A percentile compares a stretch with the other conserved stretches of the same genome.
phyloP scores from a whole-genome alignment of 1,140 invertebrate genomes.

The Aphelinus atriplicis region DNA sequence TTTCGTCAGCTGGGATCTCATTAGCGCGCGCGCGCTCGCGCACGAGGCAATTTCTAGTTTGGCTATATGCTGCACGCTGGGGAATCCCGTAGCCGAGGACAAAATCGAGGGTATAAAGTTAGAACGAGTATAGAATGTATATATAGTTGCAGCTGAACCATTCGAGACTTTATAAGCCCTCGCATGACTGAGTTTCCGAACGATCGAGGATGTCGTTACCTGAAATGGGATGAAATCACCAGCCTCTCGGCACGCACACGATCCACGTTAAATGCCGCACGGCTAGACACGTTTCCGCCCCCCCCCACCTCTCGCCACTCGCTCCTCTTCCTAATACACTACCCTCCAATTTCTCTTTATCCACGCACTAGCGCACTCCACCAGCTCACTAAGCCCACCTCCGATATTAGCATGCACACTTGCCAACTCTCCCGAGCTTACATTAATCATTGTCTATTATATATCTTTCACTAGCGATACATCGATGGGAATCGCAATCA shows the following conservation, averaged over 20 bases:
- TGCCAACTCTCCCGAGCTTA: too few species aligned
- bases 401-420: too few species aligned
- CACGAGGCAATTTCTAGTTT: conserved; percentile 3
- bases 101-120: conserved; percentile 14
- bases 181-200: conserved; percentile 21
- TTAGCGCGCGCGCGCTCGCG: not conserved
- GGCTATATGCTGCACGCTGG: not conserved
- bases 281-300: not conserved
- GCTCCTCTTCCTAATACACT: too few species aligned
- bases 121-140: not conserved
- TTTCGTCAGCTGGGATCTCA: conserved; percentile 12
- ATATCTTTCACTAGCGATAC: too few species aligned
- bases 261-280: not conserved
- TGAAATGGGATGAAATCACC: conserved; percentile 12
- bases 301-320: too few species aligned
- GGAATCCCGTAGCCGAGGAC: too few species aligned
- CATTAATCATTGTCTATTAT: too few species aligned
- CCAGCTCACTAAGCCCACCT: too few species aligned
- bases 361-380: too few species aligned
- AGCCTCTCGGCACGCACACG: not conserved
- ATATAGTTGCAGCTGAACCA: conserved; percentile 19
- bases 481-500: too few species aligned
- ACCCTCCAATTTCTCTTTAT: too few species aligned
- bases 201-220: conserved; percentile 21
- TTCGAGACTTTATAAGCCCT: conserved; percentile 17